Evolutionary conservation across 2,888 invertebrate genomes (phyloP).

Genomic region (Julus scanicus): DNA sequence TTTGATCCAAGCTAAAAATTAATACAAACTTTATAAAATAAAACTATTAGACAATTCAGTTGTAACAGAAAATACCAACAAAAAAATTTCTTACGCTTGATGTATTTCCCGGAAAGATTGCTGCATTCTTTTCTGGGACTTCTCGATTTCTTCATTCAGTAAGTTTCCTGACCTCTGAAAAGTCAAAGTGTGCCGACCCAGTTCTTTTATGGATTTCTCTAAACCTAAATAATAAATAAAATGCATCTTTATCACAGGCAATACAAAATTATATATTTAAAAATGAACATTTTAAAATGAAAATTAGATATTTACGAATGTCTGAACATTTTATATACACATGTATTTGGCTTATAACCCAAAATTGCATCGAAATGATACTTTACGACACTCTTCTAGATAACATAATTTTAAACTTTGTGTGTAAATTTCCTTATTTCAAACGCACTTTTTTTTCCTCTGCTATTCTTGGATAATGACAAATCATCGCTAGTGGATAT

Average conservation of each 20-base stretch:
- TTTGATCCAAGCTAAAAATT: constrained; percentile 62
- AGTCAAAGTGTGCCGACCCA: constrained; percentile 65
- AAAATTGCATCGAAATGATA: too few species aligned
- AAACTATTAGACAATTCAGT: background rate
- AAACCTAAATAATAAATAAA: too few species aligned
- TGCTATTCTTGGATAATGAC: constrained; percentile 11
- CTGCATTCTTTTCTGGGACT: constrained; percentile 64
- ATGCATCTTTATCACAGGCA: too few species aligned
- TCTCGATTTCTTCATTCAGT: constrained; percentile 64
- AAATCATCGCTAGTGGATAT: background rate
- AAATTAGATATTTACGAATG: too few species aligned
- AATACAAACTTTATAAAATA: background rate
- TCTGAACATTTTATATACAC: too few species aligned
- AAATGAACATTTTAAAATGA: too few species aligned
- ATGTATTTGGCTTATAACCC: too few species aligned
- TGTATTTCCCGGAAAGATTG: constrained; percentile 64
- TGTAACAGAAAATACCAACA: background rate
- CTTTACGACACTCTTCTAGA: too few species aligned
- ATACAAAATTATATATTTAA: too few species aligned
- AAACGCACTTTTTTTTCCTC: constrained; percentile 36
- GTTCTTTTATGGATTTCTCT: constrained; percentile 65
- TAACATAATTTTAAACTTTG: too few species aligned
- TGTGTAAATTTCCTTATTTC: too few species aligned
- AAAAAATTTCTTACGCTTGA: constrained; percentile 61
- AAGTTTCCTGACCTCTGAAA: constrained; percentile 63